Conservation (phyloP, 2,797 vertebrate species). For the Gobionotothen gibberifrons region DNA sequence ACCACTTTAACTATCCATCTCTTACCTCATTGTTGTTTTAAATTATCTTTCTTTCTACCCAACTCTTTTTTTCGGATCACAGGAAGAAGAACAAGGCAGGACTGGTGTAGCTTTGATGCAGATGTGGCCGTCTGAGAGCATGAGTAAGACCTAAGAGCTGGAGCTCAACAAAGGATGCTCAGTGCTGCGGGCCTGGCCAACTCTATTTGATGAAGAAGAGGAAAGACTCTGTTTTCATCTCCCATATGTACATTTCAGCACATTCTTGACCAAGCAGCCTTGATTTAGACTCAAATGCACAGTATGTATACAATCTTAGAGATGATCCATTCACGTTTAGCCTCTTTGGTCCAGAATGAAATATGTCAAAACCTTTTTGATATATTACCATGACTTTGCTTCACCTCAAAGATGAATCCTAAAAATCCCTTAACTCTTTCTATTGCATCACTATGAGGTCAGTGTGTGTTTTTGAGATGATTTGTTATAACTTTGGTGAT, state of each 20-base stretch:
- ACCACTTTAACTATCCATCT: not conserved
- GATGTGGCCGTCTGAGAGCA: conserved; percentile 57
- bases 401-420: not conserved
- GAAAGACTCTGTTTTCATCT: conserved; percentile 62
- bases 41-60: not conserved
- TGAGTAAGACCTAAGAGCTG: conserved; percentile 58
- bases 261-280: conserved; percentile 50
- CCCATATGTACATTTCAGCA: conserved; percentile 56
- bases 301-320: not conserved
- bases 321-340: not conserved
- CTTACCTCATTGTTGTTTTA: not conserved
- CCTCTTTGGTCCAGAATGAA: not conserved
- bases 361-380: not conserved
- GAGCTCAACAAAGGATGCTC: conserved; percentile 75
- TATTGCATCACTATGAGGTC: not conserved
- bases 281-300: conserved; percentile 21
- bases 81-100: conserved; percentile 55
- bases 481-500: not conserved
- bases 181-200: conserved; percentile 63
- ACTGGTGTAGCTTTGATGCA: conserved; percentile 71
- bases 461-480: not conserved
- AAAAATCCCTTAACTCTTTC: not conserved
- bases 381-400: not conserved
- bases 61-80: conserved; percentile 40
- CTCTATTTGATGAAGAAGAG: conserved; percentile 57